phyloP scores from a whole-genome alignment of 92 coral and sea anemone species.

The Palythoa grandis region DNA sequence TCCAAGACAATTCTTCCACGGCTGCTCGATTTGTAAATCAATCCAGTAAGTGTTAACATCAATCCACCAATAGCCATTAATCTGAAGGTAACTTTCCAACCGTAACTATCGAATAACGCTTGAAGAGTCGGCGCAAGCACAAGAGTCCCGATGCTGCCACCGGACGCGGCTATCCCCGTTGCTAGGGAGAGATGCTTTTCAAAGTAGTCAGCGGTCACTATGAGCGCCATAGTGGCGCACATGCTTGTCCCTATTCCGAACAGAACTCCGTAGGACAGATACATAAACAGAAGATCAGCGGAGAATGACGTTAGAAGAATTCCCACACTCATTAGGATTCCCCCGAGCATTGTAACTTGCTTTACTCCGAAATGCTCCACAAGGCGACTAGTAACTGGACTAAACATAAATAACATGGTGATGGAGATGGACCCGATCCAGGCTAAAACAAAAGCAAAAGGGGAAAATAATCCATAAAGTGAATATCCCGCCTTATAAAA shows the following conservation, averaged over 20 bases:
- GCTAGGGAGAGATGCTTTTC: constrained; percentile 90
- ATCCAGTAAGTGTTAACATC: constrained; percentile 72
- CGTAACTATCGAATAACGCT: constrained; percentile 66
- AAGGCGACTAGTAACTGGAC: constrained; percentile 91
- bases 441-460: constrained; percentile 57
- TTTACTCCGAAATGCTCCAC: constrained; percentile 90
- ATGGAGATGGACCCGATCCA: constrained; percentile 98
- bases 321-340: constrained; percentile 82
- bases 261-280: constrained; percentile 87
- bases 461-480: too few species aligned
- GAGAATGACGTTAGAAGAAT: constrained; percentile 87
- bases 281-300: constrained; percentile 68
- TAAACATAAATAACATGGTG: constrained; percentile 87
- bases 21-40: constrained; percentile 68
- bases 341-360: constrained; percentile 78
- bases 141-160: constrained; percentile 91
- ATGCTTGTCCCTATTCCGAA: constrained; percentile 93
- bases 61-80: constrained; percentile 74
- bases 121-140: constrained; percentile 86
- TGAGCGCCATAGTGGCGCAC: constrained; percentile 87
- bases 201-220: constrained; percentile 84
- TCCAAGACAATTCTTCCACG: constrained; percentile 31
- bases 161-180: constrained; percentile 94
- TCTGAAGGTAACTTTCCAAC: constrained; percentile 79
- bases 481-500: too few species aligned